phyloP scores from a whole-genome alignment of 2,113 vertebrate genomes.

The Tretioscincus oriximinensis region DNA sequence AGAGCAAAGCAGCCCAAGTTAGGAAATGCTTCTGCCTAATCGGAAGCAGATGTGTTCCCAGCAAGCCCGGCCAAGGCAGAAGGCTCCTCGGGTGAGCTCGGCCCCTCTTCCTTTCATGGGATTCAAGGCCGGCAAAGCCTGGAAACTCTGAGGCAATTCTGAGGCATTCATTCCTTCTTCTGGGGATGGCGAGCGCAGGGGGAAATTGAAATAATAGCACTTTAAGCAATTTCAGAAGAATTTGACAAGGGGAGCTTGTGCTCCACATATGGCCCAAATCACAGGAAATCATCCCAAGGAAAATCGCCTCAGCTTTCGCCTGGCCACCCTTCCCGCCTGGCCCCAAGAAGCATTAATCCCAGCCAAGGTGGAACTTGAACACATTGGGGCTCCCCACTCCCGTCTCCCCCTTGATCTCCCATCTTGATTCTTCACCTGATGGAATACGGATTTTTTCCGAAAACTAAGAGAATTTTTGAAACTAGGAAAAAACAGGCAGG shows the following conservation, averaged over 20 bases:
- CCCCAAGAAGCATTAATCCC: not conserved
- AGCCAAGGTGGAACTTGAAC: not conserved
- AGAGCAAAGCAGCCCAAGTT: constrained; percentile 53
- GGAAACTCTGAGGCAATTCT: not conserved
- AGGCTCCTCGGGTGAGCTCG: not conserved
- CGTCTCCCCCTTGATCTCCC: not conserved
- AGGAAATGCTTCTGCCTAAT: constrained; percentile 54
- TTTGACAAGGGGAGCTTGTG: not conserved
- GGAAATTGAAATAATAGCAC: not conserved
- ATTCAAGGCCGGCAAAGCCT: not conserved
- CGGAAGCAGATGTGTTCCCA: constrained; percentile 40
- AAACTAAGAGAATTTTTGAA: too few relatives aligned
- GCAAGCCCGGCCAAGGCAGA: constrained; percentile 17
- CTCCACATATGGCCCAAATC: not conserved
- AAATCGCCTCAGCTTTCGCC: not conserved
- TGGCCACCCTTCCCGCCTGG: not conserved
- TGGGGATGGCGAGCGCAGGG: not conserved
- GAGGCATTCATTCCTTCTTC: not conserved
- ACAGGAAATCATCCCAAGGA: not conserved
- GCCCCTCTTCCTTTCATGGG: not conserved
- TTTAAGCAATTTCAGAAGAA: not conserved
- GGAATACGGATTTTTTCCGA: too few relatives aligned
- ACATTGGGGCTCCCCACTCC: not conserved
- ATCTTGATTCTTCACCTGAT: too few relatives aligned
- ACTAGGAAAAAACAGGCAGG: too few relatives aligned